Evolutionary conservation across 1,140 invertebrate genomes (phyloP).

Genomic region (Drosophila pachea): DNA sequence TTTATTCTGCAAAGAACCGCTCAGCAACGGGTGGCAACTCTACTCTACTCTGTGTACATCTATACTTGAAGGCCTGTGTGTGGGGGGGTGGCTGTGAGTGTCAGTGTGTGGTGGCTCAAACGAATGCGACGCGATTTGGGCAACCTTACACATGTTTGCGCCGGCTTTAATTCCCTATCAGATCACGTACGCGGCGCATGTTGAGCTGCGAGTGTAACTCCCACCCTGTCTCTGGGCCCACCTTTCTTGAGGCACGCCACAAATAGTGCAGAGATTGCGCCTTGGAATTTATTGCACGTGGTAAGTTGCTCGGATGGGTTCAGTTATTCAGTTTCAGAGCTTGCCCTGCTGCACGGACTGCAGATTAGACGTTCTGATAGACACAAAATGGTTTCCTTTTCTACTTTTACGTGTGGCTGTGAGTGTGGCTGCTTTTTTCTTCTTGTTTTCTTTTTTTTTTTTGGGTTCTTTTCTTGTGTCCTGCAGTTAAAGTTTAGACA

Average conservation of each 20-base stretch:
- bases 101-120: slow-evolving; percentile 48
- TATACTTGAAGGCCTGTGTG: slow-evolving; percentile 31
- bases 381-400: slow-evolving; percentile 61
- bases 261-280: slow-evolving; percentile 71
- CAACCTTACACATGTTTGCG: slow-evolving; percentile 67
- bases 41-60: not conserved
- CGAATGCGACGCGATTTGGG: slow-evolving; percentile 62
- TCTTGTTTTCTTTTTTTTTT: not conserved
- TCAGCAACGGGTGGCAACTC: no score
- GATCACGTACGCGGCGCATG: slow-evolving; percentile 64
- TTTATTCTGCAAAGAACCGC: not conserved
- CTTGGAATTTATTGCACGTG: slow-evolving; percentile 74
- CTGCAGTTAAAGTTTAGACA: slow-evolving; percentile 65
- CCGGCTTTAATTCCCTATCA: slow-evolving; percentile 68
- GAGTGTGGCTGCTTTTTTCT: no score
- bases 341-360: slow-evolving; percentile 52
- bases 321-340: slow-evolving; percentile 34
- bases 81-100: slow-evolving; percentile 33
- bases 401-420: not conserved
- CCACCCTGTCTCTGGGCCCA: not conserved
- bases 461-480: slow-evolving; percentile 24
- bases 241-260: slow-evolving; percentile 47
- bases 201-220: slow-evolving; percentile 41
- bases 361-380: slow-evolving; percentile 72
- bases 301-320: slow-evolving; percentile 66